These are phyloP conservation scores for Asobara japonica DNA, from an alignment of 1,140 invertebrate species.

Conservation along the genomic window DNA sequence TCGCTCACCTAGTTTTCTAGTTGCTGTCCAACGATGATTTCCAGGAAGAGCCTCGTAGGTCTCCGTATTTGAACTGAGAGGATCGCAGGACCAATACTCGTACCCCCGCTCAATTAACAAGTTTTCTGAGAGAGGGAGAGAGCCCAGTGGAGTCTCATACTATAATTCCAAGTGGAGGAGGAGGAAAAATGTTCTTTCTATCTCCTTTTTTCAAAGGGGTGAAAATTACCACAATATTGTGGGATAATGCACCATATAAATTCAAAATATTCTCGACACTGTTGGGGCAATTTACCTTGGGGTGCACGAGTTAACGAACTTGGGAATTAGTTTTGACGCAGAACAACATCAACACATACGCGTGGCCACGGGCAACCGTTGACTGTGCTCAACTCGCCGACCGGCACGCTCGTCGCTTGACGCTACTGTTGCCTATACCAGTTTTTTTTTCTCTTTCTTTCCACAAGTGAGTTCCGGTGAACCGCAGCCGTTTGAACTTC, in stretches of 20 bases:
- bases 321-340: background rate
- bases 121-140: background rate
- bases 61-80: constrained; percentile 3
- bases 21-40: background rate
- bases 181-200: too few relatives aligned
- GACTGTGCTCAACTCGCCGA: constrained; percentile 27
- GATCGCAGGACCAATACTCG: background rate
- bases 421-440: background rate
- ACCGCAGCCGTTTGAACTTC: background rate
- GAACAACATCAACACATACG: constrained; percentile 20
- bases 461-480: background rate
- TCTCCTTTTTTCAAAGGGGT: background rate
- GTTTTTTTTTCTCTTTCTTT: background rate
- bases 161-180: too few relatives aligned
- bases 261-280: too few relatives aligned
- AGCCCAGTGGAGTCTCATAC: background rate
- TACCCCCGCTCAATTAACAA: background rate
- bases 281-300: too few relatives aligned
- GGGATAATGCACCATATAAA: too few relatives aligned
- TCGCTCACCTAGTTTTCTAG: background rate
- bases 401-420: constrained; percentile 5
- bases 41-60: background rate
- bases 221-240: too few relatives aligned
- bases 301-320: too few relatives aligned
- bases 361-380: constrained; percentile 27